Percentiles rank a stretch among this genome's conserved stretches.
Conservation (phyloP, 2,888 invertebrate species). For the Acrobasis suavella region DNA sequence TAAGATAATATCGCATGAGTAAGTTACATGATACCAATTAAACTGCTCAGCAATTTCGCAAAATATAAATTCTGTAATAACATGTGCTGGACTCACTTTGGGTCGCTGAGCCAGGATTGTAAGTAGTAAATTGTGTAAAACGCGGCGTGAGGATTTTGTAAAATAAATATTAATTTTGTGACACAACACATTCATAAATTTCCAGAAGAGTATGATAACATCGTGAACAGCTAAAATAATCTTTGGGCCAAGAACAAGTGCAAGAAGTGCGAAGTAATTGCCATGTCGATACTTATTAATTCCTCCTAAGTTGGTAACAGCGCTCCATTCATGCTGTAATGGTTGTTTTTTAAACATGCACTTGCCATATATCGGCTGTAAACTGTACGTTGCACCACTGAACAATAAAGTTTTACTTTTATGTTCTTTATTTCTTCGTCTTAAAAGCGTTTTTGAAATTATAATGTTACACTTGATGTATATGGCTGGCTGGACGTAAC, state of each 20-base stretch:
- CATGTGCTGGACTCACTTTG: too few species aligned
- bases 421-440: too few species aligned
- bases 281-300: constrained; percentile 52
- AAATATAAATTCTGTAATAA: too few species aligned
- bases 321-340: constrained; percentile 70
- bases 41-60: too few species aligned
- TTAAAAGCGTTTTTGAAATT: too few species aligned
- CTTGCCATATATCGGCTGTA: constrained; percentile 13
- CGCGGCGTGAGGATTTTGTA: too few species aligned
- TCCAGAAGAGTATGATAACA: neutral
- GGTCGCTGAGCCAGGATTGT: too few species aligned
- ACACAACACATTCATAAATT: neutral
- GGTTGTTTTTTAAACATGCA: constrained; percentile 64
- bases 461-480: too few species aligned
- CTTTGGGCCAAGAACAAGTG: neutral
- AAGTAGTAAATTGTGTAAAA: too few species aligned
- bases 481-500: constrained; percentile 36
- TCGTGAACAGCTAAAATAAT: neutral
- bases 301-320: constrained; percentile 55
- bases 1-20: too few species aligned
- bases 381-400: constrained; percentile 1
- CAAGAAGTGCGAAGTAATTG: constrained; percentile 22
- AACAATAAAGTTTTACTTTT: neutral
- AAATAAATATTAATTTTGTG: too few species aligned
- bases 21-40: too few species aligned